phyloP scores from a whole-genome alignment of 2,797 vertebrate species.

The Hydrophis major region DNA sequence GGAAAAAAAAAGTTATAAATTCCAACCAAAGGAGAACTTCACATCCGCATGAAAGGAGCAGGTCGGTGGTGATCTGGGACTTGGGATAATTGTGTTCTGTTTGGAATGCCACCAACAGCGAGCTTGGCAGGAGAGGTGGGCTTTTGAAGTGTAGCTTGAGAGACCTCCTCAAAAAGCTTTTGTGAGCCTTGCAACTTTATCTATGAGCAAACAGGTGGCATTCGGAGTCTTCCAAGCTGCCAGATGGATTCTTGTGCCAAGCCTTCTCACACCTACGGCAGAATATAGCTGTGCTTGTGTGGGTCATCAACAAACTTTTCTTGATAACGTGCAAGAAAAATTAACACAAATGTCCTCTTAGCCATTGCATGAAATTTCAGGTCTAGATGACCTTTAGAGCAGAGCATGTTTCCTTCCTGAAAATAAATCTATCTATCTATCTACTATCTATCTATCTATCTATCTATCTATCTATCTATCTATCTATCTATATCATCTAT shows the following conservation, averaged over 20 bases:
- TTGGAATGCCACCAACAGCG: slow-evolving; percentile 20
- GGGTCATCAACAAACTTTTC: background rate
- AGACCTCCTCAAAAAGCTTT: slow-evolving; percentile 7
- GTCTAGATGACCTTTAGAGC: background rate
- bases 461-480: too few species aligned
- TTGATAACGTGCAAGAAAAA: background rate
- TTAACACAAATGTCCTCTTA: background rate
- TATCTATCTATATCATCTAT: too few species aligned
- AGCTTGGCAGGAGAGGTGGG: slow-evolving; percentile 32
- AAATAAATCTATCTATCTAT: background rate
- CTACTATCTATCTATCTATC: too few species aligned
- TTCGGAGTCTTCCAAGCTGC: slow-evolving; percentile 15
- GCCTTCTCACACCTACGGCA: slow-evolving; percentile 12
- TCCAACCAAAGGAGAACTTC: slow-evolving; percentile 24
- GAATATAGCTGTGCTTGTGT: background rate
- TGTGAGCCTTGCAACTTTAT: background rate
- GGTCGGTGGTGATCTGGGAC: background rate
- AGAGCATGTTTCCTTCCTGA: too few species aligned
- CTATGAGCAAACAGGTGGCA: slow-evolving; percentile 42
- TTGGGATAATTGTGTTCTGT: slow-evolving; percentile 27
- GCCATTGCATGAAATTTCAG: background rate
- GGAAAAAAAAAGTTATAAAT: background rate
- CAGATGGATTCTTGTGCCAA: slow-evolving; percentile 8
- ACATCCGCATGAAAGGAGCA: background rate
- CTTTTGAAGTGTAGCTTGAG: slow-evolving; percentile 36